A percentile compares a stretch with the other conserved stretches of the same genome.
Conservation (phyloP, 2,797 vertebrate genomes). For the Dermochelys coriacea region DNA sequence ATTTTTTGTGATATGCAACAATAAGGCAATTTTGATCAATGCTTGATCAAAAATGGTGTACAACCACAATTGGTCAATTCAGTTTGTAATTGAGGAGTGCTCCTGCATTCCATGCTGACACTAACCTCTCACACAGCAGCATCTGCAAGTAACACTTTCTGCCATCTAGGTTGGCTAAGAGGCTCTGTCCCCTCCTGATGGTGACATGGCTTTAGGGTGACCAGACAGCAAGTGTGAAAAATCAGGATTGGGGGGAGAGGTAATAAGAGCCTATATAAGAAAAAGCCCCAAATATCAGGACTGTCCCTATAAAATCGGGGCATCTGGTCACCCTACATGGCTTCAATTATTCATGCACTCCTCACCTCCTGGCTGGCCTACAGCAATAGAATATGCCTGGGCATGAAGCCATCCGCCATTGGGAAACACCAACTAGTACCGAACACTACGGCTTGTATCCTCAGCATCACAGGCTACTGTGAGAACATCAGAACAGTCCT, state of each 20-base stretch:
- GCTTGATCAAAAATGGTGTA: not conserved
- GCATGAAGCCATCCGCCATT: not conserved
- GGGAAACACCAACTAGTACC: not conserved
- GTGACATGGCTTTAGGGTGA: too few relatives aligned
- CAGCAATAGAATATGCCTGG: not conserved
- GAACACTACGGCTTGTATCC: not conserved
- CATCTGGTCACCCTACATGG: too few relatives aligned
- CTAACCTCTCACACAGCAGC: not conserved
- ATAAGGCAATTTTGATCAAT: not conserved
- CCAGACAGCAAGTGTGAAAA: too few relatives aligned
- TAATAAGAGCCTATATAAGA: too few relatives aligned
- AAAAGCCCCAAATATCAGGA: too few relatives aligned
- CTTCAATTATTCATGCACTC: not conserved
- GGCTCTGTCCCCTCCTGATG: rapidly evolving
- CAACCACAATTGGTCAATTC: not conserved
- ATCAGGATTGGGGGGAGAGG: too few relatives aligned
- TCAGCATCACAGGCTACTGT: not conserved
- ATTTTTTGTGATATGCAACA: not conserved
- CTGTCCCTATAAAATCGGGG: too few relatives aligned
- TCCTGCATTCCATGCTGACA: too few relatives aligned
- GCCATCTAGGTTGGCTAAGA: not conserved
- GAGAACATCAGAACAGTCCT: not conserved
- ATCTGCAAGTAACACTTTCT: not conserved
- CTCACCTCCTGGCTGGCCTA: not conserved
- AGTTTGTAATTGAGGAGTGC: too few relatives aligned